Evolutionary conservation across 2,113 vertebrate genomes (phyloP).

Genomic region (Ammodytes marinus): DNA sequence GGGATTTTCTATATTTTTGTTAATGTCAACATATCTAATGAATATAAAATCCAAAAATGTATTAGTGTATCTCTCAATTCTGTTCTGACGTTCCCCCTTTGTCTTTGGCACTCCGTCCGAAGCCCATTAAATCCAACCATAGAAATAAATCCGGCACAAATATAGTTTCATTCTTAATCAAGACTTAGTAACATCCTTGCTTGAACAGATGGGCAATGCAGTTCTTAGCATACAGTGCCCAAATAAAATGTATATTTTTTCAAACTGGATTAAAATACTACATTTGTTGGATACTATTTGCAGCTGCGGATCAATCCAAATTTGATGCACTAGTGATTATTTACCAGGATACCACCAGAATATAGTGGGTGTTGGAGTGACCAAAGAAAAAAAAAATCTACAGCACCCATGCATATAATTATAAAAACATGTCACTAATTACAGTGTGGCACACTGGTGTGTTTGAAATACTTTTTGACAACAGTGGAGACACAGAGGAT

Average conservation of each 20-base stretch:
- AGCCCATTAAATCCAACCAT: background rate
- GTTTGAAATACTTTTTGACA: background rate
- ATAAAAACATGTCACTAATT: background rate
- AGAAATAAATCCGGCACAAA: constrained; percentile 5
- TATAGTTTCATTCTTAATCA: background rate
- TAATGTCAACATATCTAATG: background rate
- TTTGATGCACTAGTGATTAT: background rate
- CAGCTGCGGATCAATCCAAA: background rate
- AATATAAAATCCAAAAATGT: background rate
- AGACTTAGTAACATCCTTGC: background rate
- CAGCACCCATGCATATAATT: background rate
- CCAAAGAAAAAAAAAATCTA: background rate
- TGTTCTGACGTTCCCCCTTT: background rate
- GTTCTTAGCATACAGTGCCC: background rate
- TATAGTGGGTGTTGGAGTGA: background rate
- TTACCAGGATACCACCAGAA: background rate
- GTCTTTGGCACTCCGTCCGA: background rate
- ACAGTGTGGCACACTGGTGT: background rate
- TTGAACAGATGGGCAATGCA: background rate
- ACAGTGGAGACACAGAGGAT: background rate
- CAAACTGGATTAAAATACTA: background rate
- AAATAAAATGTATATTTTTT: background rate
- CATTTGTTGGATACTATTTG: background rate
- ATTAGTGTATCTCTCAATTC: background rate
- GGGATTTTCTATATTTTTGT: background rate